Evolutionary conservation across 53 echinoderm and acorn worm genomes (phyloP), one percentile per base, ranked within the genome.

Genomic region (Holothuria scabra): DNA sequence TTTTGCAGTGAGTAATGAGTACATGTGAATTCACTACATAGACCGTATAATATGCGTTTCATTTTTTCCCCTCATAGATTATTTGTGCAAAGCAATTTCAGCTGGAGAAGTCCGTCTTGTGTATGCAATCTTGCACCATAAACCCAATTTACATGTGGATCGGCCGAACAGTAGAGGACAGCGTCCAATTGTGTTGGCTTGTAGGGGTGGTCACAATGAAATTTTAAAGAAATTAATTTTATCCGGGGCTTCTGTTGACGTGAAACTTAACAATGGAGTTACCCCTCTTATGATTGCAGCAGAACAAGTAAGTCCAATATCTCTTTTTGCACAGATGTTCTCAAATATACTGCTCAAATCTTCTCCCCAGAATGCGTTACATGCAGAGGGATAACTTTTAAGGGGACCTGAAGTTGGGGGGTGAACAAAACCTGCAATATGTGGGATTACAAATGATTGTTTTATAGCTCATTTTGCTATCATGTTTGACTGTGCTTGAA

Each of bases 261-360:
- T 81, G 56, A 89, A 85, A 64, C 87, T 83, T 59, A 95, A 86
- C 72, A 93, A 84, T 28, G 99, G 99, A 7, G 60, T 94, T 87
- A 99, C 99, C 5, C 92, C 99, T 28, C 76, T 99, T 5, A 99
- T 99, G 99, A 92, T 85, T 86, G 94, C 95, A 21, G 83, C 94
- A 4, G 94, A 99, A 79, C 71, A 84, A 91, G 99, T 99, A 65
- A 85, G 84, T 78, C 16, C 12, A 78, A 56, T 3, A 56, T 3
- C 41, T 41, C 41, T 41, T 6, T 0, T 41, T 0, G 7, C 7
- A 41, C 41, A 41, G 41, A 5, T 10, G 10, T 2, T 41, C 10
- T 41, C 41, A 8, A 10, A 10, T 41, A 41, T 41, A 5, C 41
- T 41, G 10, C 2, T 3, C 6, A 41, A 41, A 6, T 10, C 41